These are phyloP conservation scores for Miltochrista miniata DNA, from an alignment of 2,888 invertebrate genomes.

Conservation along the genomic window DNA sequence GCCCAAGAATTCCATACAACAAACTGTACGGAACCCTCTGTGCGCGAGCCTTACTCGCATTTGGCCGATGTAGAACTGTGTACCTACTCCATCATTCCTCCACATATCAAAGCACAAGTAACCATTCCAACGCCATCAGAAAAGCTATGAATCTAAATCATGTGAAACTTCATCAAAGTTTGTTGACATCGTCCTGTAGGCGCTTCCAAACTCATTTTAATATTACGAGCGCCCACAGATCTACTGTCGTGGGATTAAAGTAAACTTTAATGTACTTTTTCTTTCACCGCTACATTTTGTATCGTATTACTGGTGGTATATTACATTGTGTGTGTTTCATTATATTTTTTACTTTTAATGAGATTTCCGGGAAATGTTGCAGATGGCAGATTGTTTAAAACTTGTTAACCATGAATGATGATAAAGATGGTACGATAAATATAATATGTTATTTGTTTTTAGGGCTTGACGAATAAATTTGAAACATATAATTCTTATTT, in stretches of 20 bases:
- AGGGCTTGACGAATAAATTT: no score
- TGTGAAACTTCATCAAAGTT: slow-evolving; percentile 73
- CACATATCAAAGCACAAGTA: slow-evolving; percentile 52
- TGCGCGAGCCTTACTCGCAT: no score
- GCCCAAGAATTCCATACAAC: no score
- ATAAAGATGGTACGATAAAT: no score
- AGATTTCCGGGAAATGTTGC: no score
- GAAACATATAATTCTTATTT: no score
- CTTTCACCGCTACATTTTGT: slow-evolving; percentile 11
- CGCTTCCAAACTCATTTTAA: slow-evolving; percentile 72
- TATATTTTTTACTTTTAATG: background rate
- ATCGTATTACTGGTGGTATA: background rate
- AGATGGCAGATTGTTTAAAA: no score
- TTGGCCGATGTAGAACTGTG: background rate
- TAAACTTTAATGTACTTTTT: slow-evolving; percentile 43
- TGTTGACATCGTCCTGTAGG: slow-evolving; percentile 52
- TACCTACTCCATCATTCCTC: slow-evolving; percentile 8
- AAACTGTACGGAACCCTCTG: no score
- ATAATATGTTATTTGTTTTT: no score
- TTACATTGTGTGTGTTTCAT: no score
- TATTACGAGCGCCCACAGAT: slow-evolving; percentile 49
- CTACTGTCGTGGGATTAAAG: slow-evolving; percentile 46
- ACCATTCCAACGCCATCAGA: slow-evolving; percentile 62
- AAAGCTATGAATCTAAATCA: slow-evolving; percentile 78
- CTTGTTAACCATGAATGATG: no score